A percentile compares a stretch with the other conserved stretches of the same genome.
Conservation (phyloP, 1,140 invertebrate genomes). For the Hyphantria cunea region DNA sequence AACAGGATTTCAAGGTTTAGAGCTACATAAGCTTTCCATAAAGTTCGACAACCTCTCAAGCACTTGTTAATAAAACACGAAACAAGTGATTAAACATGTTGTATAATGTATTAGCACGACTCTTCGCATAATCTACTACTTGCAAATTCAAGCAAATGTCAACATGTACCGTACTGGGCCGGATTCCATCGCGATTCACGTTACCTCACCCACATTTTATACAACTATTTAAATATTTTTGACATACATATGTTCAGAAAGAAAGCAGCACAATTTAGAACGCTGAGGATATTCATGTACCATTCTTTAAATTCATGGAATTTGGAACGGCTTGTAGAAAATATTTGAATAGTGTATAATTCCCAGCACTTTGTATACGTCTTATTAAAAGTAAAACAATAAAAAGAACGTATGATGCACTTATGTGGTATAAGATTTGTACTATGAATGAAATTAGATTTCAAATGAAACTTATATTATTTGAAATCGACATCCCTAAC, state of each 20-base stretch:
- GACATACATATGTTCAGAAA: constrained; percentile 16
- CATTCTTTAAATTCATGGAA: constrained; percentile 7
- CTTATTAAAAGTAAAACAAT: too few relatives aligned
- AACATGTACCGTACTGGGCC: constrained; percentile 59
- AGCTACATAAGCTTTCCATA: neutral
- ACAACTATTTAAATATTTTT: constrained; percentile 31
- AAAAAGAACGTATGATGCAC: too few relatives aligned
- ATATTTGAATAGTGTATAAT: neutral
- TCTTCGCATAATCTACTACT: constrained; percentile 10
- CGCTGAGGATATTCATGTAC: constrained; percentile 7
- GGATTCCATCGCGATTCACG: constrained; percentile 62
- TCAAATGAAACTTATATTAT: too few relatives aligned
- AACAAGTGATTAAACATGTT: constrained; percentile 9
- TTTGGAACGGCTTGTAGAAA: neutral
- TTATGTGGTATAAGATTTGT: neutral
- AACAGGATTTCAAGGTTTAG: too few relatives aligned
- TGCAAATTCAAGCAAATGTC: constrained; percentile 31
- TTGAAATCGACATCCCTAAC: too few relatives aligned
- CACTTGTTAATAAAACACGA: constrained; percentile 14
- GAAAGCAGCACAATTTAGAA: constrained; percentile 20
- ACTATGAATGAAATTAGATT: too few relatives aligned
- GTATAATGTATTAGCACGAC: constrained; percentile 27
- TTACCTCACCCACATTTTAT: constrained; percentile 64
- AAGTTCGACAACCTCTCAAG: constrained; percentile 11
- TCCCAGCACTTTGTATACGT: too few relatives aligned